Conservation (phyloP, 2,113 vertebrate species). For the Xiphophorus maculatus region DNA sequence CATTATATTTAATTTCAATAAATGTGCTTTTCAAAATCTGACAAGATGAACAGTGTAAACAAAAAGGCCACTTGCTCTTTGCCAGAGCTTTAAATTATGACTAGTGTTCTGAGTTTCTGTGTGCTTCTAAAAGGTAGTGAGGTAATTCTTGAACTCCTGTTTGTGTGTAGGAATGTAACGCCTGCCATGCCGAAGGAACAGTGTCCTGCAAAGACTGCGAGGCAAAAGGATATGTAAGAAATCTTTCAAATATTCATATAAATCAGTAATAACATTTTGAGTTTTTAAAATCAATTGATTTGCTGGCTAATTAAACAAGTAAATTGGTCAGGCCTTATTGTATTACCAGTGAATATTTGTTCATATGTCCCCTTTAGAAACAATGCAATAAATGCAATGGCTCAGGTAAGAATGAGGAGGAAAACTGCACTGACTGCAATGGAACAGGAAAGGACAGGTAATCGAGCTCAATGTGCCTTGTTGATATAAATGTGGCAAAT, state of each 20-base stretch:
- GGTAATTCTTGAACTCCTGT: constrained; percentile 1
- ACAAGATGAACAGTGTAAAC: no score
- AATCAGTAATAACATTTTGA: not conserved
- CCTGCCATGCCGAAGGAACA: constrained; percentile 59
- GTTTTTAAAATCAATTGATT: not conserved
- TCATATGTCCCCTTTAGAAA: constrained; percentile 47
- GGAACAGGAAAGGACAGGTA: constrained; percentile 62
- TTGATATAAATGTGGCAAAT: not conserved
- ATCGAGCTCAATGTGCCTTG: not conserved
- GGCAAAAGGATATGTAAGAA: constrained; percentile 68
- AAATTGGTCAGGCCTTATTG: not conserved
- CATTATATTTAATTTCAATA: no score
- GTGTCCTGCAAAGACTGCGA: constrained; percentile 54
- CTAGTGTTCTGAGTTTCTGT: not conserved
- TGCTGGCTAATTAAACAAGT: not conserved
- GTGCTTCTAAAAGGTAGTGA: not conserved
- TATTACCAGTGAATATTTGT: not conserved
- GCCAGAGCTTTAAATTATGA: not conserved
- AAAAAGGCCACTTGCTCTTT: not conserved
- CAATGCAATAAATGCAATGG: constrained; percentile 61
- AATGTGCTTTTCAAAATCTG: no score
- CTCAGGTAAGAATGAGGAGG: constrained; percentile 4
- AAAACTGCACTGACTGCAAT: constrained; percentile 46
- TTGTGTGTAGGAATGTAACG: constrained; percentile 65
- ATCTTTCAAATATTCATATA: not conserved